Evolutionary conservation across 1,140 invertebrate genomes (phyloP).

Genomic region (Bombus ignitus): DNA sequence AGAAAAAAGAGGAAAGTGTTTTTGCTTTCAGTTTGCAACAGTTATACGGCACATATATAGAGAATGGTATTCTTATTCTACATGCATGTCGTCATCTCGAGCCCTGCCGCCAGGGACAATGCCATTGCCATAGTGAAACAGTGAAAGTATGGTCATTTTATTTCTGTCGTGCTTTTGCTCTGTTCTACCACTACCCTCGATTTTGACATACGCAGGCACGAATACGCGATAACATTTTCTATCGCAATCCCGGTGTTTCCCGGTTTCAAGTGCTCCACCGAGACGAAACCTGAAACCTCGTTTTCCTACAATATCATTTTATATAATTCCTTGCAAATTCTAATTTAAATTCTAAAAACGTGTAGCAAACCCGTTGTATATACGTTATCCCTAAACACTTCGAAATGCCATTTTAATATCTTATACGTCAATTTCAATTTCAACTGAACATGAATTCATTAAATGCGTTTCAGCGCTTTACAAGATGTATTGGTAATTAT

Average conservation of each 20-base stretch:
- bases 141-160: conserved; percentile 81
- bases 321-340: no score
- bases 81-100: conserved; percentile 73
- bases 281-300: not conserved
- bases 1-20: conserved; percentile 61
- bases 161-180: conserved; percentile 64
- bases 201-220: conserved; percentile 27
- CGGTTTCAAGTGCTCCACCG: not conserved
- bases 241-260: conserved; percentile 16
- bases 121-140: conserved; percentile 82
- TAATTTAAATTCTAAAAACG: no score
- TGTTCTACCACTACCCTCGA: conserved; percentile 39
- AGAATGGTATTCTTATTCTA: conserved; percentile 67
- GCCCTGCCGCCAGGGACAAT: conserved; percentile 76
- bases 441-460: not conserved
- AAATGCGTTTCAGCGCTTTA: conserved; percentile 68
- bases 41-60: conserved; percentile 31
- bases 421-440: not conserved
- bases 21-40: conserved; percentile 54
- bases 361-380: no score
- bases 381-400: not conserved
- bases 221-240: conserved; percentile 27
- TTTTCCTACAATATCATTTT: not conserved
- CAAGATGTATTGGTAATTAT: conserved; percentile 59
- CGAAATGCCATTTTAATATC: not conserved